These are phyloP conservation scores for Lepidocolaptes lacrymiger DNA, from an alignment of 2,797 vertebrate genomes.

Conservation along the genomic window DNA sequence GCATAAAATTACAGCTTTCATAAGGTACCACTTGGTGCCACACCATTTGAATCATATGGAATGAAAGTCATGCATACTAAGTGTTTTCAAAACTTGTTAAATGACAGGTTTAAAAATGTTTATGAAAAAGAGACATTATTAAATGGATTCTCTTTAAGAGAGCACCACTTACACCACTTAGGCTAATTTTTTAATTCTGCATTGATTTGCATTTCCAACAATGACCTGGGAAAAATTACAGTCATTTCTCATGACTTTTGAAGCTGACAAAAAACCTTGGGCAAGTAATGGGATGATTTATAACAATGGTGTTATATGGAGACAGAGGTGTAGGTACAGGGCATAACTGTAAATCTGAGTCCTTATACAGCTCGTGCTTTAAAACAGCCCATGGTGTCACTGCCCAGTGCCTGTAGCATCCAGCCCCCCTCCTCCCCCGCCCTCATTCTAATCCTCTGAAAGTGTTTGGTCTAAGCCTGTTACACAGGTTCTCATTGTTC, in stretches of 20 bases:
- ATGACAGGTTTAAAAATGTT: background rate
- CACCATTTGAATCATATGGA: background rate
- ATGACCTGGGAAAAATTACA: background rate
- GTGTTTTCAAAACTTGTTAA: background rate
- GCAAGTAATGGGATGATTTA: background rate
- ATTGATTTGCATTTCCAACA: background rate
- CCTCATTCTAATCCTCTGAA: background rate
- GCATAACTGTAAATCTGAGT: background rate
- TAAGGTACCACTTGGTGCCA: background rate
- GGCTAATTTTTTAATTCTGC: background rate
- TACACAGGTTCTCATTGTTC: background rate
- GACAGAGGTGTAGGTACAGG: background rate
- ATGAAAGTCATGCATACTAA: background rate
- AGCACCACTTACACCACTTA: background rate
- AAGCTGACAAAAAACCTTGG: background rate
- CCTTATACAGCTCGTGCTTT: background rate
- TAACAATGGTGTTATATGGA: background rate
- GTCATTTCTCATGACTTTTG: background rate
- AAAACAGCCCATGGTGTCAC: background rate
- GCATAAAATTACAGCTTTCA: background rate
- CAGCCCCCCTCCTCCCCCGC: background rate
- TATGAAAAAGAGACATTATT: background rate
- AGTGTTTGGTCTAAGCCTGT: background rate
- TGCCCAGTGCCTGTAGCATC: background rate
- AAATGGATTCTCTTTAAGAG: background rate